These are phyloP conservation scores for Limonius californicus DNA, from an alignment of 1,140 invertebrate species.

Conservation along the genomic window DNA sequence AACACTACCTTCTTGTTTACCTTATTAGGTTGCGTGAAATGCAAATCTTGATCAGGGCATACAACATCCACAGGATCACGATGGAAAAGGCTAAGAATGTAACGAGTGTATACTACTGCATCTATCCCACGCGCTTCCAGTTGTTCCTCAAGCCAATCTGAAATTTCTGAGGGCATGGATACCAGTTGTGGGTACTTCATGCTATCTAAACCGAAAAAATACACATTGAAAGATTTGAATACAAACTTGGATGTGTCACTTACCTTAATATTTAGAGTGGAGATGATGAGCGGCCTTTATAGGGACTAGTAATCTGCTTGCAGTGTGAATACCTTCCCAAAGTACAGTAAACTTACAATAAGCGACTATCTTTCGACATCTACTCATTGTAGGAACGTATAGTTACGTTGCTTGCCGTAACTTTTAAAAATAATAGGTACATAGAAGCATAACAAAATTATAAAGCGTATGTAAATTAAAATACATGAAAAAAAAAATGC, in stretches of 20 bases:
- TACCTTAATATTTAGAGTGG: neutral
- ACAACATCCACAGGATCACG: constrained; percentile 45
- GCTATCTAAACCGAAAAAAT: constrained; percentile 35
- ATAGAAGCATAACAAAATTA: constrained; percentile 14
- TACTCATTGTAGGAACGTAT: constrained; percentile 1
- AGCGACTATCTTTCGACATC: neutral
- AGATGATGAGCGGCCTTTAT: neutral
- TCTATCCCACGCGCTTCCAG: constrained; percentile 58
- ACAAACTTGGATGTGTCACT: no score
- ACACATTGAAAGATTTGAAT: no score
- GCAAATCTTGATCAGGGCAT: constrained; percentile 38
- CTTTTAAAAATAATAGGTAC: neutral
- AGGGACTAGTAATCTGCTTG: neutral
- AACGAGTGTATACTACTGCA: constrained; percentile 55
- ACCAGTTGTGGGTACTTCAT: constrained; percentile 52
- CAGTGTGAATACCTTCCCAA: neutral
- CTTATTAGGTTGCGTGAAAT: constrained; percentile 36
- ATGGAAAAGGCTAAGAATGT: constrained; percentile 54
- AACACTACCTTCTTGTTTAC: no score
- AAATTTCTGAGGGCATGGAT: constrained; percentile 52
- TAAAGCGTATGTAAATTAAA: constrained; percentile 12
- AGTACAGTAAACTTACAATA: neutral
- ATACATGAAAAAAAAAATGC: constrained; percentile 1
- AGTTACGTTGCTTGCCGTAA: neutral
- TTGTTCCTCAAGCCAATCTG: constrained; percentile 57